A percentile compares a stretch with the other conserved stretches of the same genome.
These are phyloP conservation scores for Zosterops hypoxanthus DNA, from an alignment of 2,113 vertebrate genomes.

Conservation along the genomic window DNA sequence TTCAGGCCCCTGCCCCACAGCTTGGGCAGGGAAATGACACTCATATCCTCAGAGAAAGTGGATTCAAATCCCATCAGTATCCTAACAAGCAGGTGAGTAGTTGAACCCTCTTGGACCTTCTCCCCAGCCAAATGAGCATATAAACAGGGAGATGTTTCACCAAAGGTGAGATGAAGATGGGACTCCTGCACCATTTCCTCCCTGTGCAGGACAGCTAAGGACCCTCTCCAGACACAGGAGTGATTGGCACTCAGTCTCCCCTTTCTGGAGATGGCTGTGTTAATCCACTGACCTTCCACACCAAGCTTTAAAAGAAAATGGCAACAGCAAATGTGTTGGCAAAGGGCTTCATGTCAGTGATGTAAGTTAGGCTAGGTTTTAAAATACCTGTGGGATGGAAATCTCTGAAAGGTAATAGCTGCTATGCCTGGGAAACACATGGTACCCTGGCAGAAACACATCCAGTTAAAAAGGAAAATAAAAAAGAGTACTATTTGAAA, in stretches of 20 bases:
- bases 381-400: neutral
- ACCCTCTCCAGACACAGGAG: neutral
- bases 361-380: neutral
- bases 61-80: neutral
- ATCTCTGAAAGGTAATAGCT: neutral
- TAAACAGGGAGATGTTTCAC: neutral
- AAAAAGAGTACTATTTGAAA: neutral
- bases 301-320: neutral
- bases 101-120: neutral
- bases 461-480: neutral
- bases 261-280: neutral
- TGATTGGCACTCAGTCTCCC: neutral
- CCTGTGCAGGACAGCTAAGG: accelerated
- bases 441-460: neutral
- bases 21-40: neutral
- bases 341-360: neutral
- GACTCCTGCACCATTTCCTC: neutral
- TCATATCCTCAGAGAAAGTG: accelerated
- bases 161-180: neutral
- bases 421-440: neutral
- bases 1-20: neutral
- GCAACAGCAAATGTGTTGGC: neutral
- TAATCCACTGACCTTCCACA: neutral
- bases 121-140: neutral
- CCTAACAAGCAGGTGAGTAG: neutral